Conservation (phyloP, 2,113 vertebrate species). For the Psammodynastes pulverulentus region DNA sequence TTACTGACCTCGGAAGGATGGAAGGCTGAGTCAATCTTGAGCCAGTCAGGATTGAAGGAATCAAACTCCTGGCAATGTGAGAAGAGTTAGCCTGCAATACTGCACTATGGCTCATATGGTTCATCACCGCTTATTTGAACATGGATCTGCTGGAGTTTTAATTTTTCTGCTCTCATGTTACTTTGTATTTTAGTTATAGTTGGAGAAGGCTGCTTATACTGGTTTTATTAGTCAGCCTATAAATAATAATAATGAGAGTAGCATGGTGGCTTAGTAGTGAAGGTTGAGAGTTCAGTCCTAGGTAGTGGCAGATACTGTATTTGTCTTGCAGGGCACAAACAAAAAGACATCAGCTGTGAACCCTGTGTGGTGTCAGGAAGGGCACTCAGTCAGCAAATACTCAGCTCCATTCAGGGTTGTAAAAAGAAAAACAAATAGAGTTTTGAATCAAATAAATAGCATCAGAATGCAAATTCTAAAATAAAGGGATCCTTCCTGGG, state of each 20-base stretch:
- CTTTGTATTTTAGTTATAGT: conserved; percentile 26
- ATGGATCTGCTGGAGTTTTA: not conserved
- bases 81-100: not conserved
- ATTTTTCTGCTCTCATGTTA: not conserved
- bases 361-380: too few relatives aligned
- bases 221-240: not conserved
- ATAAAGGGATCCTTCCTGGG: not conserved
- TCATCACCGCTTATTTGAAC: conserved; percentile 17
- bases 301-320: too few relatives aligned
- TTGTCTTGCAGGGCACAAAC: too few relatives aligned
- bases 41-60: not conserved
- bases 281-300: too few relatives aligned
- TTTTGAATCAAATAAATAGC: not conserved
- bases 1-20: not conserved
- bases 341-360: too few relatives aligned
- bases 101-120: not conserved
- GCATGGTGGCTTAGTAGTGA: too few relatives aligned
- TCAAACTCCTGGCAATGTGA: not conserved
- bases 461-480: not conserved
- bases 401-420: too few relatives aligned
- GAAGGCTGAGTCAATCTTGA: not conserved
- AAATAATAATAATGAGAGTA: not conserved
- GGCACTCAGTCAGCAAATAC: too few relatives aligned
- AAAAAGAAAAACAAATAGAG: too few relatives aligned
- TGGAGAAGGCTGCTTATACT: not conserved